These are phyloP conservation scores for Poecilia wingei DNA, from an alignment of 2,797 vertebrate genomes.

Conservation along the genomic window DNA sequence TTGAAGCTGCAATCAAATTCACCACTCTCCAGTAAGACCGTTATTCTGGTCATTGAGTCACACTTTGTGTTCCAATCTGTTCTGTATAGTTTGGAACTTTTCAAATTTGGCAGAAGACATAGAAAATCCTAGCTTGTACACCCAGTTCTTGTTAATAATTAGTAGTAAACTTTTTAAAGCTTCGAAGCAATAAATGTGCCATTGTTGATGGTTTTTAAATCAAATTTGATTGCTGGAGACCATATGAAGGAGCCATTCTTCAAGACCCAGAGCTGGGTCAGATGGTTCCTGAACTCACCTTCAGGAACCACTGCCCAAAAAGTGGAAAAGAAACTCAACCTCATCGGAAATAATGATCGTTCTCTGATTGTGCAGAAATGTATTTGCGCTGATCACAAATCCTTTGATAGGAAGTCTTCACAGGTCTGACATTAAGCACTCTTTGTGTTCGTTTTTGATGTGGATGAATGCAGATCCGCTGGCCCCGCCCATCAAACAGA, in stretches of 20 bases:
- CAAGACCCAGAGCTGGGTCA: neutral
- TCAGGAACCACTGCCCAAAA: neutral
- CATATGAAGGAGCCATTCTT: neutral
- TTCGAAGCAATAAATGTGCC: neutral
- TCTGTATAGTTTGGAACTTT: neutral
- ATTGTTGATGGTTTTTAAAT: neutral
- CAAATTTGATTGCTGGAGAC: neutral
- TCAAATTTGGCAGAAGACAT: neutral
- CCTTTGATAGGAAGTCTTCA: neutral
- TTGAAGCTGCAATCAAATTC: neutral
- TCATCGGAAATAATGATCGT: neutral
- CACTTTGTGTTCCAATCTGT: neutral
- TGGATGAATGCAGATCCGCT: conserved; percentile 77
- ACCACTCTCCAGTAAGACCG: neutral
- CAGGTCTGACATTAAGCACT: neutral
- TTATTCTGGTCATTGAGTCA: neutral
- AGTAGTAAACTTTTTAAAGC: neutral
- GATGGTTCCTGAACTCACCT: neutral
- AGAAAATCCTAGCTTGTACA: neutral
- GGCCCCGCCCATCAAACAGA: conserved; percentile 89
- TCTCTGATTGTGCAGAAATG: neutral
- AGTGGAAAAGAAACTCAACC: neutral
- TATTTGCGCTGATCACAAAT: neutral
- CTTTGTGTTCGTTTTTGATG: conserved; percentile 25
- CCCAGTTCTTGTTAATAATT: neutral